Evolutionary conservation across 1,140 invertebrate species (phyloP), one percentile per base, ranked within the genome.

Genomic region (Metaphire vulgaris): DNA sequence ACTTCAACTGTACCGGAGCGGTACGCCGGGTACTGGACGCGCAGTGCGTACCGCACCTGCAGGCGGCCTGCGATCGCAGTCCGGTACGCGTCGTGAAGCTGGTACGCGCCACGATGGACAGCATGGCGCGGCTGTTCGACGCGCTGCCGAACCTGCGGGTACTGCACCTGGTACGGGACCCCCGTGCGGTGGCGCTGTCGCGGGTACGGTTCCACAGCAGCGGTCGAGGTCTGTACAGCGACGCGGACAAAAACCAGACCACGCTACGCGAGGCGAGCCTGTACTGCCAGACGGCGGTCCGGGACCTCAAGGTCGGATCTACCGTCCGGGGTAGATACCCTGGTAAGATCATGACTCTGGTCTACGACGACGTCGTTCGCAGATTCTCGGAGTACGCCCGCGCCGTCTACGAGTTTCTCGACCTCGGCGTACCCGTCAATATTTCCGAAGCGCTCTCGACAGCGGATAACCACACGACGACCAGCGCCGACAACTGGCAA

Each of bases 151-250:
- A 75, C 74, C 56, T 75, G 31, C 65, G 74, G 21, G 26, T 75
- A 21, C 31, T 75, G 2, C 74, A 75, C 34, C 67, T 75, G 31
- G 56, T 75, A 26, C 28, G 74, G 74, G 74, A 75, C 33, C 74
- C 74, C 28, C 74, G 74, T 15, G 74, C 28, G n/a, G 74, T 69
- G 2, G 56, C 30, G 26, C 29, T 30, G 65, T 75, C 74, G 30
- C 65, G 74, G 30, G 21, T 29, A 28, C 14, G 30, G 68, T 69
- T 21, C 29, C 16, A 69, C 68, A 69, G 30, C 16, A 69, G 68
- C 29, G 68, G 16, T n/a, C n/a, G n/a, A n/a, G n/a, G n/a, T n/a
- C n/a, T n/a, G n/a, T n/a, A n/a, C n/a, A n/a, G n/a, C n/a, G n/a
- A n/a, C n/a, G n/a, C n/a, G n/a, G n/a, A n/a, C n/a, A n/a, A n/a